Evolutionary conservation across 2,888 invertebrate genomes (phyloP), one percentile per base, ranked within the genome.

Genomic region (Notocelia uddmanniana): DNA sequence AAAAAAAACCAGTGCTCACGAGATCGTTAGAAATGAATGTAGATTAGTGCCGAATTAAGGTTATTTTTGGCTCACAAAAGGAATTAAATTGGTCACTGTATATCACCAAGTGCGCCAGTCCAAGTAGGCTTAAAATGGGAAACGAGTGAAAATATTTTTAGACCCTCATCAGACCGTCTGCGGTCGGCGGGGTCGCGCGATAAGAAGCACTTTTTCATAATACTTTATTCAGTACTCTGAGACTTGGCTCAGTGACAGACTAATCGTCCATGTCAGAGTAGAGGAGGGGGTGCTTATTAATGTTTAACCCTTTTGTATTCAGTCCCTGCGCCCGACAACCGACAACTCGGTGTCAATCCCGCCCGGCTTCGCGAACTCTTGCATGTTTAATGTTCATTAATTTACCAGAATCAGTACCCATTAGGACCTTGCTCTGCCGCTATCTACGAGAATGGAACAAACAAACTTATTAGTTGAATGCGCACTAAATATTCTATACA

Each of bases 151-250:
- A 80, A 81, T 81, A 80, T 78, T 77, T 81, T 79, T 81, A 79
- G 83, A 93, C 93, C 93, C 93, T 92, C 92, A 89, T 93, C 93
- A 92, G 83, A 78, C 79, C 76, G 82, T 79, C 81, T 81, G 83
- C 82, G 84, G 83, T 83, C 76, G 77, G 79, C 81, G 76, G 81
- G 78, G 80, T 80, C 80, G 76, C 74, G 76, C 88, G 93, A 93
- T 93, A 93, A 93, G 89, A 84, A 91, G 81, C 86, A 90, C 92
- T 93, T 93, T 93, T 93, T 93, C 89, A 88, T 89, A 86, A 93
- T 92, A 92, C 92, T 93, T 93, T 93, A 92, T 93, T 93, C 91
- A 93, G 88, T 79, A 83, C 77, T 81, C 81, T 84, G 88, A 90
- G 89, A 86, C 89, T 91, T 86, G 83, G 87, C 85, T 85, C 89